Evolutionary conservation across 1,140 invertebrate species (phyloP).

Genomic region (Phocides pigmalion): DNA sequence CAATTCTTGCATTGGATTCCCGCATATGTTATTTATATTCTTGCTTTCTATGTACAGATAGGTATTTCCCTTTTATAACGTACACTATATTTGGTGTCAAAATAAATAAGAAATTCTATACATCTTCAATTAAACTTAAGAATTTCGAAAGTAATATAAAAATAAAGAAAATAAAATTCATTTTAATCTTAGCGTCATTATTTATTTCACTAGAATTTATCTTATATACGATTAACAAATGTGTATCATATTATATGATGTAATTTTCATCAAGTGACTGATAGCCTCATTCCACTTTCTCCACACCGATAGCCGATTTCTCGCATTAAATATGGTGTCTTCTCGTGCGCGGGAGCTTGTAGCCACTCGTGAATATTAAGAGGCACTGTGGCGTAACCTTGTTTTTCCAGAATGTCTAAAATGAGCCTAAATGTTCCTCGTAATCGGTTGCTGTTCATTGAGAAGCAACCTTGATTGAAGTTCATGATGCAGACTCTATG

Average conservation of each 20-base stretch:
- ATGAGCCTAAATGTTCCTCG: slow-evolving; percentile 67
- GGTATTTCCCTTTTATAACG: too few relatives aligned
- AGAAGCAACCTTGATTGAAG: slow-evolving; percentile 74
- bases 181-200: too few relatives aligned
- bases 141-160: too few relatives aligned
- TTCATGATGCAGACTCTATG: slow-evolving; percentile 69
- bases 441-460: slow-evolving; percentile 74
- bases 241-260: not conserved
- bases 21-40: too few relatives aligned
- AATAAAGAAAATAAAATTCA: not conserved
- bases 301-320: slow-evolving; percentile 70
- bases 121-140: too few relatives aligned
- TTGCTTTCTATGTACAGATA: too few relatives aligned
- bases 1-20: too few relatives aligned
- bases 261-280: slow-evolving; percentile 50
- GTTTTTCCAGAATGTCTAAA: slow-evolving; percentile 64
- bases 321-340: slow-evolving; percentile 63
- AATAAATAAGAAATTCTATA: too few relatives aligned
- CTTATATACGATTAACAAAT: not conserved
- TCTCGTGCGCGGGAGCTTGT: slow-evolving; percentile 58
- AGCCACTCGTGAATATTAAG: slow-evolving; percentile 65
- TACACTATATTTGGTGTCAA: too few relatives aligned
- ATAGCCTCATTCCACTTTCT: slow-evolving; percentile 67
- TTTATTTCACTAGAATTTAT: slow-evolving; percentile 1
- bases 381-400: slow-evolving; percentile 57